Conservation (phyloP, 2,888 invertebrate genomes). For the Caenorhabditis sp. region DNA sequence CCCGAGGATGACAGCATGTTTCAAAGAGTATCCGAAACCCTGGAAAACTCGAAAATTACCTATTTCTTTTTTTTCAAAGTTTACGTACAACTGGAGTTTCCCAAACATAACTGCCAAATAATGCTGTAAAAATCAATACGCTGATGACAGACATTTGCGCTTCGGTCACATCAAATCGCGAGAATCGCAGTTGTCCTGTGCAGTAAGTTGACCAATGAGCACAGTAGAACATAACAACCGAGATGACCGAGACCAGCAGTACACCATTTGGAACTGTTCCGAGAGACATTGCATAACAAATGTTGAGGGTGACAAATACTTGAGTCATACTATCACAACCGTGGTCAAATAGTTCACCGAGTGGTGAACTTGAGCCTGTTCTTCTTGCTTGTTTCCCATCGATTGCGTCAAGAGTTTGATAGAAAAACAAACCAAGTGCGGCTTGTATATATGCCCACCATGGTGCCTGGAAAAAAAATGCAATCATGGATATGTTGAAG, state of each 20-base stretch:
- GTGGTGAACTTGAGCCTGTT: slow-evolving; percentile 87
- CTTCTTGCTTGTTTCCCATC: slow-evolving; percentile 98
- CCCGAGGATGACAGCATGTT: slow-evolving; percentile 64
- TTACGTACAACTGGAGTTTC: slow-evolving; percentile 56
- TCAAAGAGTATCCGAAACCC: slow-evolving; percentile 63
- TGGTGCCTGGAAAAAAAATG: slow-evolving; percentile 79
- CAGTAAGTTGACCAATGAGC: slow-evolving; percentile 99
- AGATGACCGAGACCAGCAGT: slow-evolving; percentile 93
- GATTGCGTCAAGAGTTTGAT: slow-evolving; percentile 97
- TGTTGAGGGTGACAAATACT: slow-evolving; percentile 95
- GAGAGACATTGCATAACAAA: slow-evolving; percentile 89
- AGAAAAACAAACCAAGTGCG: slow-evolving; percentile 90
- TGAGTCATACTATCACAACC: slow-evolving; percentile 98
- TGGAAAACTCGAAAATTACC: slow-evolving; percentile 33
- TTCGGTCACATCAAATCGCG: slow-evolving; percentile 89
- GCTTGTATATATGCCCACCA: slow-evolving; percentile 91
- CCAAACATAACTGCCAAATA: slow-evolving; percentile 89
- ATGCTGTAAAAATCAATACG: slow-evolving; percentile 85
- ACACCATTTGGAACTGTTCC: slow-evolving; percentile 91
- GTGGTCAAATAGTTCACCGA: slow-evolving; percentile 98
- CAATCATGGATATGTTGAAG: too few species aligned
- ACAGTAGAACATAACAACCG: slow-evolving; percentile 93
- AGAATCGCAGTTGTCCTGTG: slow-evolving; percentile 78
- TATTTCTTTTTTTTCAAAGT: slow-evolving; percentile 1
- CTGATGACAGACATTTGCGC: slow-evolving; percentile 91